Evolutionary conservation across 2,888 invertebrate species (phyloP), one percentile per base, ranked within the genome.

Genomic region (Brachyopa scutellaris): DNA sequence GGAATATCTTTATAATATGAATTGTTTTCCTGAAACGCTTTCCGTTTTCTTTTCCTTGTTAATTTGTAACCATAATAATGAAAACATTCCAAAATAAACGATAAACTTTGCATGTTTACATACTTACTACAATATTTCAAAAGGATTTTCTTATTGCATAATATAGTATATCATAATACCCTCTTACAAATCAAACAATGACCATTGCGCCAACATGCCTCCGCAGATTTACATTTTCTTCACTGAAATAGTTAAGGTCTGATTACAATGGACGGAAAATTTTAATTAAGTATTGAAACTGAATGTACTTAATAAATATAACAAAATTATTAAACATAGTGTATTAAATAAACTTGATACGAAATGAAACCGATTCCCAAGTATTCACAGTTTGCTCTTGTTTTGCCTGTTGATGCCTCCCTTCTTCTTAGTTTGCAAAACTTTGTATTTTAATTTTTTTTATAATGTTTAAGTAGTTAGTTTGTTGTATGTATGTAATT

Each of bases 211-310:
- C 31, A 45, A 21, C 47, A 61, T 40, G n/a, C n/a, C n/a, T n/a
- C n/a, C n/a, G n/a, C n/a, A n/a, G n/a, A n/a, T n/a, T n/a, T n/a
- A 15, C 3, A 36, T 62, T 55, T 67, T 17, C 9, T 69, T 51
- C 33, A 64, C 47, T 57, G 36, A 59, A 67, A 51, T 70, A 87
- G 87, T 89, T 89, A 90, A 89, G 90, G 89, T 89, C 89, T 89
- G 89, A 87, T 89, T 89, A 90, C 90, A 89, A 89, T 90, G 89
- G 89, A 89, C 89, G 89, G 89, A 89, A 90, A 89, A 88, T 70
- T 74, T 23, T 40, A 67, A 42, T 13, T 29, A 19, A 36, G 17
- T 53, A 26, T 23, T 36, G 36, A 66, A 66, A 49, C 13, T 36
- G 29, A 29, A 38, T 19, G 31, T 21, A 36, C 21, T 15, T 61